Evolutionary conservation across 2,797 vertebrate genomes (phyloP).

Genomic region (Cyprinodon diabolis): DNA sequence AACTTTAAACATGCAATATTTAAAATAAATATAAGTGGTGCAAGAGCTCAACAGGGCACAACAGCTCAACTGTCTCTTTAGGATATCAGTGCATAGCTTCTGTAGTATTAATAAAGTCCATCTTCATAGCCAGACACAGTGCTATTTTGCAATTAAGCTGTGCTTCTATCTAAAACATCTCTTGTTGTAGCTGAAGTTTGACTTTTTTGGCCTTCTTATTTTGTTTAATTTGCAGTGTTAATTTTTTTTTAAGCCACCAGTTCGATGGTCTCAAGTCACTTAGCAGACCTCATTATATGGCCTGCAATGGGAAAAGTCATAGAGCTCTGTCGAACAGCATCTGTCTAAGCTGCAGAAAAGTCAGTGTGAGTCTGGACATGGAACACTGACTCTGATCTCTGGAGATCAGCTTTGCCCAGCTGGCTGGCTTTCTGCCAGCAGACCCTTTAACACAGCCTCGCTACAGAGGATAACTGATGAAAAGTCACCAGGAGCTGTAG

Average conservation of each 20-base stretch:
- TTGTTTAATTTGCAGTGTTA: conserved; percentile 31
- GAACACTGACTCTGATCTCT: conserved; percentile 62
- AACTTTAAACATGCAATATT: conserved; percentile 11
- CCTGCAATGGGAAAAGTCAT: conserved; percentile 31
- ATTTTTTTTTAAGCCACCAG: conserved; percentile 26
- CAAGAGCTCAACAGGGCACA: background rate
- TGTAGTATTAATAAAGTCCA: conserved; percentile 3
- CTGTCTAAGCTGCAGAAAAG: conserved; percentile 50
- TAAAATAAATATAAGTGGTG: conserved; percentile 26
- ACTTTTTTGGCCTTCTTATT: conserved; percentile 18
- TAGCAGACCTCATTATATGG: conserved; percentile 57
- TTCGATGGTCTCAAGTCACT: conserved; percentile 23
- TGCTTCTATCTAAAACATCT: conserved; percentile 10
- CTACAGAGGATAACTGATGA: conserved; percentile 16
- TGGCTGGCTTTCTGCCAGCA: conserved; percentile 40
- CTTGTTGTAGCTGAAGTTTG: conserved; percentile 5
- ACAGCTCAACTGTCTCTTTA: conserved; percentile 4
- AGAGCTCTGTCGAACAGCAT: conserved; percentile 43
- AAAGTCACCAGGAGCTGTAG: conserved; percentile 18
- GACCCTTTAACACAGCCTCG: conserved; percentile 27
- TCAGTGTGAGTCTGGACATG: conserved; percentile 56
- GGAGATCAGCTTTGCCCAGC: conserved; percentile 51
- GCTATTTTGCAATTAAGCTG: conserved; percentile 21
- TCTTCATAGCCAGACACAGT: background rate
- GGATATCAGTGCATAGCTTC: conserved; percentile 7